phyloP scores from a whole-genome alignment of 1,140 invertebrate species.

The Zaprionus taronus region DNA sequence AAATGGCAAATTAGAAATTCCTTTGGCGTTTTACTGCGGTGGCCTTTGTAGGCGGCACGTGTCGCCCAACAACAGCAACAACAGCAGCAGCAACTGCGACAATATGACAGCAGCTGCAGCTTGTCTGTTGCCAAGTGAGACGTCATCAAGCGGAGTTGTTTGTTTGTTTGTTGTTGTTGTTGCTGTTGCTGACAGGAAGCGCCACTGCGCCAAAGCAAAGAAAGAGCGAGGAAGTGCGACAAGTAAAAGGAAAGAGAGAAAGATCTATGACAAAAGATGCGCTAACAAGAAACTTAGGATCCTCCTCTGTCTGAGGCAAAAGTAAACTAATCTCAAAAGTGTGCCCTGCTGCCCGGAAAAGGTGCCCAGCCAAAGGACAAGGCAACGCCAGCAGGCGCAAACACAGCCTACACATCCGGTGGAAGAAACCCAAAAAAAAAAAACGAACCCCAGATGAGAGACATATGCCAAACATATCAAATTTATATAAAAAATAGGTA shows the following conservation, averaged over 20 bases:
- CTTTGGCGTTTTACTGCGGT: constrained; percentile 62
- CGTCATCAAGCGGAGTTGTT: constrained; percentile 41
- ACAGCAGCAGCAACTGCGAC: constrained; percentile 36
- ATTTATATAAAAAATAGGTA: constrained; percentile 61
- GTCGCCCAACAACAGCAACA: constrained; percentile 40
- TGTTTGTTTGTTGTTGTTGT: constrained; percentile 34
- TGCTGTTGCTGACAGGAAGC: constrained; percentile 70
- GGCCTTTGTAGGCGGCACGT: constrained; percentile 72
- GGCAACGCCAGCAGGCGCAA: constrained; percentile 40
- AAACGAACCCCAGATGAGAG: constrained; percentile 37
- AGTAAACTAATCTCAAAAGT: constrained; percentile 81
- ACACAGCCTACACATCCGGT: constrained; percentile 83
- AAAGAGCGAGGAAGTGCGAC: constrained; percentile 6
- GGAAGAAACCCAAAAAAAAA: constrained; percentile 13
- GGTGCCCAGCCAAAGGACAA: constrained; percentile 49
- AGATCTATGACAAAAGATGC: constrained; percentile 75
- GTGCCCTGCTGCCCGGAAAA: constrained; percentile 57
- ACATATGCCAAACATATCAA: constrained; percentile 79
- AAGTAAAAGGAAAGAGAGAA: constrained; percentile 20
- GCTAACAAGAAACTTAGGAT: constrained; percentile 35
- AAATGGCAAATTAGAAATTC: constrained; percentile 75
- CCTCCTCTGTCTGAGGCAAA: constrained; percentile 52
- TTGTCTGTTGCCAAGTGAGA: constrained; percentile 71
- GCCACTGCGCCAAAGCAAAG: constrained; percentile 71
- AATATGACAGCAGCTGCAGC: constrained; percentile 59